These are phyloP conservation scores for Meliscaeva auricollis DNA, from an alignment of 2,888 invertebrate genomes.

Conservation along the genomic window DNA sequence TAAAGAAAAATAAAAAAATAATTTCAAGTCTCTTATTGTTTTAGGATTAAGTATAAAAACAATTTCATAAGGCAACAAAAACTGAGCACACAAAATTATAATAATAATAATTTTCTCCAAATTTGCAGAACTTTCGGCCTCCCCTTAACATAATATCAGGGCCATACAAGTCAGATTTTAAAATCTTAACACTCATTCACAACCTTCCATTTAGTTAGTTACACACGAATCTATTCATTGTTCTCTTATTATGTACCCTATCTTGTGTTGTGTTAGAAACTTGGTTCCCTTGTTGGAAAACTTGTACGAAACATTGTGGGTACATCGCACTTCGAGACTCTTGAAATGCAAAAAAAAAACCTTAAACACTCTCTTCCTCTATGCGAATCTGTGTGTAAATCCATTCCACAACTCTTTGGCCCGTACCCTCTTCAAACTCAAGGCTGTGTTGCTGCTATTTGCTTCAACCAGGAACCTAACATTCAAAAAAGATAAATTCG, in stretches of 20 bases:
- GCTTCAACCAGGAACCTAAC: background rate
- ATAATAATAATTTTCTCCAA: too few species aligned
- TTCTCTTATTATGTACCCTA: too few species aligned
- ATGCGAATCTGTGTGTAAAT: conserved; percentile 48
- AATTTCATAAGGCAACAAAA: too few species aligned
- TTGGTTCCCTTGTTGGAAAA: conserved; percentile 59
- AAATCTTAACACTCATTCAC: conserved; percentile 22
- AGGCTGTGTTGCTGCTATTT: background rate
- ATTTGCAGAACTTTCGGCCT: too few species aligned
- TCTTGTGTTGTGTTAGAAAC: conserved; percentile 42
- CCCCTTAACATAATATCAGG: background rate
- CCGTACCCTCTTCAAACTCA: background rate
- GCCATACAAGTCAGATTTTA: conserved; percentile 26
- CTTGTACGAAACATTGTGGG: conserved; percentile 57
- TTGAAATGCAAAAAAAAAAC: background rate
- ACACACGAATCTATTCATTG: background rate
- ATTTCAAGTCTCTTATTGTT: too few species aligned
- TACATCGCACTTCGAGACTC: background rate
- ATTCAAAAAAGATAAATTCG: conserved; percentile 38
- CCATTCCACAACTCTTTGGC: conserved; percentile 13
- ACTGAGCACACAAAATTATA: too few species aligned
- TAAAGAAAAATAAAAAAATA: too few species aligned
- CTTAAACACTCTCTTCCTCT: conserved; percentile 37
- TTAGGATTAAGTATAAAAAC: too few species aligned
- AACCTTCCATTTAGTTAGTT: background rate